Percentiles rank a stretch among this genome's conserved stretches.
phyloP scores from a whole-genome alignment of 2,888 invertebrate species.

The Malthinus seriepunctatus region DNA sequence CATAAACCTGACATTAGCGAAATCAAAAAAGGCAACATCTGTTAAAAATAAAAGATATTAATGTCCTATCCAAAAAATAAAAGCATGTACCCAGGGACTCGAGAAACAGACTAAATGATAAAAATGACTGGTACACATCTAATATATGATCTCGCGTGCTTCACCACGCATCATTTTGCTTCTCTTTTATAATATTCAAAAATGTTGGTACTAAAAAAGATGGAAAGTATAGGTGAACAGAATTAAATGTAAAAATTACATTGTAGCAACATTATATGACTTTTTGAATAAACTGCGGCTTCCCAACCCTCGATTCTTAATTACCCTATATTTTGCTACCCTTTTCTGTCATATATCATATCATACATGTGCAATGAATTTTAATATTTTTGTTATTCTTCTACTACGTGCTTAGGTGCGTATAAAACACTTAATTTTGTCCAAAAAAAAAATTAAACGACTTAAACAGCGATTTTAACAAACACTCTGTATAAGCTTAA shows the following conservation, averaged over 20 bases:
- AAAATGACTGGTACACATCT: conserved; percentile 33
- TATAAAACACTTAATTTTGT: conserved; percentile 12
- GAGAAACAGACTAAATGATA: conserved; percentile 34
- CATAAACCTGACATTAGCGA: conserved; percentile 24
- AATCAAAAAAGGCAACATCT: conserved; percentile 32
- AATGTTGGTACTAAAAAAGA: conserved; percentile 1
- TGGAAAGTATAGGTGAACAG: conserved; percentile 9
- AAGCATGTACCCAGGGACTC: conserved; percentile 31
- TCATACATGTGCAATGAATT: conserved; percentile 35
- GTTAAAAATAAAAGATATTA: conserved; percentile 35
- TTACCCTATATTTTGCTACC: conserved; percentile 40
- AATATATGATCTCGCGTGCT: conserved; percentile 26
- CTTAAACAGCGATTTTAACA: no score
- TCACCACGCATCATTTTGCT: conserved; percentile 9
- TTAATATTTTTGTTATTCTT: conserved; percentile 34
- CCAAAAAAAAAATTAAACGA: not conserved
- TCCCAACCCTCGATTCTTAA: conserved; percentile 38
- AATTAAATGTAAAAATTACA: conserved; percentile 30
- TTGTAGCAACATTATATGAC: conserved; percentile 34
- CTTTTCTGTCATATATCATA: conserved; percentile 39
- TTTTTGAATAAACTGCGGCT: conserved; percentile 38
- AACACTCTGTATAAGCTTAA: not conserved
- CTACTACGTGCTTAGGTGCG: conserved; percentile 24
- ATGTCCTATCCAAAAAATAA: conserved; percentile 33
- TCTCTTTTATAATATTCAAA: conserved; percentile 1